Conservation (phyloP, 2,113 vertebrate genomes). For the Rynchops niger region DNA sequence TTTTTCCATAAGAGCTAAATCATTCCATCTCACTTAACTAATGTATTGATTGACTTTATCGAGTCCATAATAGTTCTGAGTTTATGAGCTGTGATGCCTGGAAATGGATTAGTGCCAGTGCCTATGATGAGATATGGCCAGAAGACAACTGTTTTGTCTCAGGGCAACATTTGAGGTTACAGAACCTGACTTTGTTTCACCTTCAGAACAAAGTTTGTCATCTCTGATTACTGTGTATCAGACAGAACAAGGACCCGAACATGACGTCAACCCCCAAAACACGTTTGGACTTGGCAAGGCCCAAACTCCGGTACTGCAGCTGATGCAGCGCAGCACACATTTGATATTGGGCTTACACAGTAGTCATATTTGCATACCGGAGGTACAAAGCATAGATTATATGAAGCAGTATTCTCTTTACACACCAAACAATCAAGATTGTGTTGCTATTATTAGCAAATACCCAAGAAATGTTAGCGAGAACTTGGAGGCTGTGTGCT, state of each 20-base stretch:
- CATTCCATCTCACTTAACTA: constrained; percentile 61
- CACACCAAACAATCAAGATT: background rate
- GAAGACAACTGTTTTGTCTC: background rate
- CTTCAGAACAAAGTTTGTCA: constrained; percentile 7
- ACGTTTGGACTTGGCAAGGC: background rate
- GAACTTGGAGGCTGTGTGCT: background rate
- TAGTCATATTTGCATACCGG: background rate
- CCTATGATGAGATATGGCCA: background rate
- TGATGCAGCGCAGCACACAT: background rate
- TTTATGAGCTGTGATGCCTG: constrained; percentile 56
- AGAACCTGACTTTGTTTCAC: constrained; percentile 18
- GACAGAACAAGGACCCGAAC: background rate
- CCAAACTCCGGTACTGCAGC: background rate
- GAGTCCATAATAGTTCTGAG: constrained; percentile 46
- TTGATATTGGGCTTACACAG: background rate
- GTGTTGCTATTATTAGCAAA: background rate
- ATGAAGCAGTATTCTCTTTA: background rate
- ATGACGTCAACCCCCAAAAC: background rate
- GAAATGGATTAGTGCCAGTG: constrained; percentile 44
- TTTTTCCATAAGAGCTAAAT: constrained; percentile 4
- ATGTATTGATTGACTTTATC: constrained; percentile 47
- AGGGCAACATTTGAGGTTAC: background rate
- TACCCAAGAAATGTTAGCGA: background rate
- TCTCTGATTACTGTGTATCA: background rate
- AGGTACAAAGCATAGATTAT: background rate